Evolutionary conservation across 2,113 vertebrate genomes (phyloP).

Genomic region (Dromaius novaehollandiae): DNA sequence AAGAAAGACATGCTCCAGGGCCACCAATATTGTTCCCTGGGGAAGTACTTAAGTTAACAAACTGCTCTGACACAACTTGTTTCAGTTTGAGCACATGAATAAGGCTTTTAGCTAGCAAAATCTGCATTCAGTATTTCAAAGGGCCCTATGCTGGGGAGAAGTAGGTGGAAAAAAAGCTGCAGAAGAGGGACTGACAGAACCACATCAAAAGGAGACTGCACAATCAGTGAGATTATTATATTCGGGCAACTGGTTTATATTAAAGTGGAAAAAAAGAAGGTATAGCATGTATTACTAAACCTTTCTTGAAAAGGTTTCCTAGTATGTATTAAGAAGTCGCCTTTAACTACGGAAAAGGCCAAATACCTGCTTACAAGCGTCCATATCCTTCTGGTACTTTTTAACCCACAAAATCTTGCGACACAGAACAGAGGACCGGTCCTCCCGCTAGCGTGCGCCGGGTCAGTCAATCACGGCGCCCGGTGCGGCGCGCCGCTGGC

Average conservation of each 20-base stretch:
- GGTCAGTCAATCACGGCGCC: neutral
- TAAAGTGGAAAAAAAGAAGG: neutral
- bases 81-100: neutral
- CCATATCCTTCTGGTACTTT: neutral
- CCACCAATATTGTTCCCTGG: neutral
- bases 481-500: neutral
- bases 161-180: neutral
- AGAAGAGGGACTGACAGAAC: neutral
- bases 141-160: neutral
- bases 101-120: neutral
- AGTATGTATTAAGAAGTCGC: rapidly evolving
- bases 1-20: neutral
- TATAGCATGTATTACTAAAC: no score
- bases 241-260: rapidly evolving
- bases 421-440: neutral
- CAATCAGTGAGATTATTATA: neutral
- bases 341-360: neutral
- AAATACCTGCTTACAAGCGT: rapidly evolving
- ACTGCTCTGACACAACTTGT: neutral
- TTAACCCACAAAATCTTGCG: neutral
- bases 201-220: neutral
- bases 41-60: neutral
- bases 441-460: neutral
- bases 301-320: rapidly evolving
- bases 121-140: neutral